These are phyloP conservation scores for Melanotaenia boesemani DNA, from an alignment of 2,797 vertebrate species.

Conservation along the genomic window DNA sequence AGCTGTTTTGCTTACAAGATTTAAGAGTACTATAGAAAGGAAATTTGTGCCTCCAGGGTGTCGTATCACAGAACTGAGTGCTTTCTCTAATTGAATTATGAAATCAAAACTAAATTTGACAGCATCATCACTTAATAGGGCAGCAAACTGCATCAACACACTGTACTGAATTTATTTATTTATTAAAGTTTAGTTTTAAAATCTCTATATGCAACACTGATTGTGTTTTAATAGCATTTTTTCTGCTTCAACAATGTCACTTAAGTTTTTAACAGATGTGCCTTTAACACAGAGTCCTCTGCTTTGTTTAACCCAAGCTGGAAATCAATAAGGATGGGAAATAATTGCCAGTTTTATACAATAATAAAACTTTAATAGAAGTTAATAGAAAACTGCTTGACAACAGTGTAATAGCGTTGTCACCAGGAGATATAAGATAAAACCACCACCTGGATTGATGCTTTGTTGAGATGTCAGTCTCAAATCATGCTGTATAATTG, in stretches of 20 bases:
- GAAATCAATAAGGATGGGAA: slow-evolving; percentile 52
- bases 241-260: slow-evolving; percentile 4
- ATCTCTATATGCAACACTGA: slow-evolving; percentile 28
- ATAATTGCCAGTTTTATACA: slow-evolving; percentile 58
- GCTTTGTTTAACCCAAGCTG: slow-evolving; percentile 14
- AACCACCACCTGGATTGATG: slow-evolving; percentile 24
- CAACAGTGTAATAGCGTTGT: slow-evolving; percentile 48
- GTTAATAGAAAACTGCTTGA: slow-evolving; percentile 43
- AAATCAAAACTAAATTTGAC: slow-evolving; percentile 54
- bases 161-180: slow-evolving; percentile 17
- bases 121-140: slow-evolving; percentile 26
- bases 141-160: slow-evolving; percentile 36
- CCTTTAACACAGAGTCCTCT: slow-evolving; percentile 40
- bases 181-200: slow-evolving; percentile 22
- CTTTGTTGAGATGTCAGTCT: slow-evolving; percentile 50
- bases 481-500: slow-evolving; percentile 53
- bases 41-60: slow-evolving; percentile 45
- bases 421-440: slow-evolving; percentile 50
- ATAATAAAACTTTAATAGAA: slow-evolving; percentile 53
- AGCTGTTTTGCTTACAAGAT: slow-evolving; percentile 47
- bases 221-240: slow-evolving; percentile 57
- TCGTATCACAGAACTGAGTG: slow-evolving; percentile 20
- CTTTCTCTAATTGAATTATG: slow-evolving; percentile 29
- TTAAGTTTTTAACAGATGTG: slow-evolving; percentile 28
- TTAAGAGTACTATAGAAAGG: slow-evolving; percentile 46